A percentile compares a stretch with the other conserved stretches of the same genome.
Conservation (phyloP, 2,888 invertebrate species). For the Xestoiulus laeticollis region DNA sequence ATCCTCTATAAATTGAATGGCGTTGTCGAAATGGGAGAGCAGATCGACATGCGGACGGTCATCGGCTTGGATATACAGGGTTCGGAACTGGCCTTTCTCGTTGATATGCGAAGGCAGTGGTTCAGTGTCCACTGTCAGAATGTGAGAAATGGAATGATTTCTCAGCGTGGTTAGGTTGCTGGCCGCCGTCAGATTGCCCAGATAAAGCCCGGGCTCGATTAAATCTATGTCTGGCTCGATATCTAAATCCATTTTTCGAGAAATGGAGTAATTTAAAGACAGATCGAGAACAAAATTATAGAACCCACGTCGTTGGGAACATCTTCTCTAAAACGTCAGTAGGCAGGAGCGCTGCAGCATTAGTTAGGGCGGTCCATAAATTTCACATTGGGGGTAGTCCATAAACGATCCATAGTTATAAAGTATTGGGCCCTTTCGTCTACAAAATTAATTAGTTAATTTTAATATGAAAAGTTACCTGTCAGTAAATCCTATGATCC, state of each 20-base stretch:
- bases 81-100: constrained; percentile 59
- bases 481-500: no score
- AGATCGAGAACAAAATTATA: neutral
- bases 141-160: constrained; percentile 66
- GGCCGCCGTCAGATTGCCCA: constrained; percentile 54
- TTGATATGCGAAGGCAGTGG: constrained; percentile 80
- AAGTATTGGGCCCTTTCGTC: no score
- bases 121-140: constrained; percentile 84
- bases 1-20: constrained; percentile 78
- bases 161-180: constrained; percentile 50
- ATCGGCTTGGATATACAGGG: constrained; percentile 52
- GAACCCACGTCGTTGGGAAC: neutral
- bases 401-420: neutral
- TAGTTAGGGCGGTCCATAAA: neutral
- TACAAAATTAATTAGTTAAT: no score
- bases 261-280: neutral
- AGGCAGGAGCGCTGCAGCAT: neutral
- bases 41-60: constrained; percentile 79
- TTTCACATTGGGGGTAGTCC: neutral
- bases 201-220: constrained; percentile 54
- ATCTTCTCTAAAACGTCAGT: neutral
- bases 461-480: no score
- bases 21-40: constrained; percentile 79
- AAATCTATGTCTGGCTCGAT: constrained; percentile 51
- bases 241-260: constrained; percentile 49